Evolutionary conservation across 2,113 vertebrate genomes (phyloP).

Genomic region (Ciconia boyciana): DNA sequence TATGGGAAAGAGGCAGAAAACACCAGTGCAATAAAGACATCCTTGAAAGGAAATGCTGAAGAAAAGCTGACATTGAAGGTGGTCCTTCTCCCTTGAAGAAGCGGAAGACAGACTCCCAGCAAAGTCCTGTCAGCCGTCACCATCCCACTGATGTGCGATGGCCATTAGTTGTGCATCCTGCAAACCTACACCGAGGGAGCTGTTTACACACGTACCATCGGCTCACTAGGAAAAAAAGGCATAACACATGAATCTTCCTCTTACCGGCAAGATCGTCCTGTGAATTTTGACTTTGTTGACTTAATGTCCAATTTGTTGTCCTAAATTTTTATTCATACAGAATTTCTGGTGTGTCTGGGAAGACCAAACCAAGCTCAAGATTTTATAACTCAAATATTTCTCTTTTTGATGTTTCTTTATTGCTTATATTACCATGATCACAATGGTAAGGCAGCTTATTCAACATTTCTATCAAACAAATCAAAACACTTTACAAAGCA

Average conservation of each 20-base stretch:
- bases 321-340: not conserved
- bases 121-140: not conserved
- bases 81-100: not conserved
- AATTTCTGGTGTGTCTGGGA: not conserved
- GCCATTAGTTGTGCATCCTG: not conserved
- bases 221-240: not conserved
- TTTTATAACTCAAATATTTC: not conserved
- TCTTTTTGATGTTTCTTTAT: not conserved
- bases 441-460: not conserved
- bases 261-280: not conserved
- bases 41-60: not conserved
- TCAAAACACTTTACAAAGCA: not conserved
- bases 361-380: not conserved
- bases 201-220: not conserved
- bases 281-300: not conserved
- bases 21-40: not conserved
- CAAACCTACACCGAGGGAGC: not conserved
- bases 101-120: not conserved
- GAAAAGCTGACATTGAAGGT: not conserved
- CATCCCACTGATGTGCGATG: fast-evolving
- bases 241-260: not conserved
- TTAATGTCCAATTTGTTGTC: not conserved
- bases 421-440: not conserved
- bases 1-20: not conserved
- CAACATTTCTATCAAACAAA: not conserved